These are phyloP conservation scores for Leiothrix lutea DNA, from an alignment of 2,113 vertebrate genomes.

Conservation along the genomic window DNA sequence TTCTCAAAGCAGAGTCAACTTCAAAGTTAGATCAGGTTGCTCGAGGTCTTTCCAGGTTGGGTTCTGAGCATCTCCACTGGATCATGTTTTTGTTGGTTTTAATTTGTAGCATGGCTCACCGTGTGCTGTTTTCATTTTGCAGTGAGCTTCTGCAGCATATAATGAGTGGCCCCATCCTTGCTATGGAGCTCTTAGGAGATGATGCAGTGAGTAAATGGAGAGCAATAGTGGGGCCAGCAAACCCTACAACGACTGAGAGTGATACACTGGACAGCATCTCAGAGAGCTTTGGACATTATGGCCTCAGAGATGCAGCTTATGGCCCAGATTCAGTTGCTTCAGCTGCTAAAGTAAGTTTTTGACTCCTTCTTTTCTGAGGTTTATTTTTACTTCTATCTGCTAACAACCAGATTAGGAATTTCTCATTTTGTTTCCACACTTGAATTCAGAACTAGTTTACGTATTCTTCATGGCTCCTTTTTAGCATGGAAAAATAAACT, in stretches of 20 bases:
- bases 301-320: slow-evolving; percentile 83
- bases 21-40: not conserved
- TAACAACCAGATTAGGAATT: not conserved
- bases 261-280: slow-evolving; percentile 81
- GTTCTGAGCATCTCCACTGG: not conserved
- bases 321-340: slow-evolving; percentile 87
- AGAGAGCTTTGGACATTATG: slow-evolving; percentile 82
- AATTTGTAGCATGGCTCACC: not conserved
- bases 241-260: slow-evolving; percentile 71
- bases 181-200: slow-evolving; percentile 91
- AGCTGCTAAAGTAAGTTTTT: slow-evolving; percentile 86
- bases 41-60: not conserved
- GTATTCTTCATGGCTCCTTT: not conserved
- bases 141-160: slow-evolving; percentile 89
- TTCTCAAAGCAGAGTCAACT: not conserved
- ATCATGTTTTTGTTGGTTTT: not conserved
- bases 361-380: not conserved
- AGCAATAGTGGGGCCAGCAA: slow-evolving; percentile 82
- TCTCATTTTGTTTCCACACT: not conserved
- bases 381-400: not conserved
- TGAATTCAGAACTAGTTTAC: not conserved
- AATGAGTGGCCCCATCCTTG: slow-evolving; percentile 85
- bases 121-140: slow-evolving; percentile 37
- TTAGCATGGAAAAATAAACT: not conserved
- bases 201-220: slow-evolving; percentile 88